Percentiles rank a stretch among this genome's conserved stretches.
phyloP scores from a whole-genome alignment of 2,797 vertebrate species.

The Melanotaenia maccullochi region DNA sequence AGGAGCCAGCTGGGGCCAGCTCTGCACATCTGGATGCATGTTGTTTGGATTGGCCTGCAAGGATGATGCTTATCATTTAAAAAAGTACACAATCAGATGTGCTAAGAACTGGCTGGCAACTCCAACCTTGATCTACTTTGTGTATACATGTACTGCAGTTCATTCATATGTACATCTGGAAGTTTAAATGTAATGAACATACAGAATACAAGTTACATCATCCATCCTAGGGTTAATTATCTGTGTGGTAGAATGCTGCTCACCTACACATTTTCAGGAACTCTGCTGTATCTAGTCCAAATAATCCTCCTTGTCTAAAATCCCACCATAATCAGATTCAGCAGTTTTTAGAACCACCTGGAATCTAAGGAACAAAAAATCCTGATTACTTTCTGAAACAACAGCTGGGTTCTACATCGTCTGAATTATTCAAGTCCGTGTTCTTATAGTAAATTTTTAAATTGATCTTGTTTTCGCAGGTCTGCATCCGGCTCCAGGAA shows the following conservation, averaged over 20 bases:
- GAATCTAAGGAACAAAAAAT: background rate
- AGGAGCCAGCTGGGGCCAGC: background rate
- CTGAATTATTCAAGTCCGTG: slow-evolving; percentile 13
- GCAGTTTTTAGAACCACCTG: slow-evolving; percentile 9
- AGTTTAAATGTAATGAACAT: background rate
- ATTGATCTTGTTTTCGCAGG: slow-evolving; percentile 75
- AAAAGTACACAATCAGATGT: slow-evolving; percentile 10
- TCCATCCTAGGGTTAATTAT: background rate
- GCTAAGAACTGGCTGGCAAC: background rate
- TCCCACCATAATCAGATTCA: slow-evolving; percentile 14
- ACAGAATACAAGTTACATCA: background rate
- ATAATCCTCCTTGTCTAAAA: slow-evolving; percentile 12
- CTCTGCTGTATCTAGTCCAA: background rate
- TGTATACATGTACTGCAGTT: background rate
- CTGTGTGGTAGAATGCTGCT: background rate
- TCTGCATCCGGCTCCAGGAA: slow-evolving; percentile 92
- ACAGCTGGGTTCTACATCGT: background rate
- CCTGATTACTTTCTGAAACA: background rate
- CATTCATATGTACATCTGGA: too few species aligned
- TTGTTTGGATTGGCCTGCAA: background rate
- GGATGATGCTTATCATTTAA: slow-evolving; percentile 4
- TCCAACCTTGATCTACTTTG: background rate
- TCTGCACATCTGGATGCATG: slow-evolving; percentile 8
- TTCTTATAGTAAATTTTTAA: background rate
- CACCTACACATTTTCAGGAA: background rate